Conservation (phyloP, 2,797 vertebrate species). For the Lacerta agilis region DNA sequence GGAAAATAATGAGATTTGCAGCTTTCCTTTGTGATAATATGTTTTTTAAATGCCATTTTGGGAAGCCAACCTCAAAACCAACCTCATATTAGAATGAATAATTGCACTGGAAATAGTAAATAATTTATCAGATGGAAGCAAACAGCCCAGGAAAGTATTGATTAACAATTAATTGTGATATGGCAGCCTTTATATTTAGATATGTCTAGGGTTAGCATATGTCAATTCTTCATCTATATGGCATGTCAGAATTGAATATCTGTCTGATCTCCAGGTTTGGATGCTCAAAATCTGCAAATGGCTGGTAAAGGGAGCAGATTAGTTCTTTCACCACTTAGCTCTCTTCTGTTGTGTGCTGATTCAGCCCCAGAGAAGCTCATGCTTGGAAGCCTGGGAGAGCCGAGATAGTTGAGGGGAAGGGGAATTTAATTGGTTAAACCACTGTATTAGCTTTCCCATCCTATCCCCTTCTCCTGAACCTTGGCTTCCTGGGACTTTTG, state of each 20-base stretch:
- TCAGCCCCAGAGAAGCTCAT: not conserved
- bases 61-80: not conserved
- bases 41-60: not conserved
- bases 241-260: not conserved
- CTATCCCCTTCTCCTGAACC: not conserved
- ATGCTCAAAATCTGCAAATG: not conserved
- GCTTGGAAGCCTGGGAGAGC: not conserved
- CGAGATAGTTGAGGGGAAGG: not conserved
- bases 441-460: not conserved
- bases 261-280: not conserved
- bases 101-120: conserved; percentile 20
- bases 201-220: not conserved
- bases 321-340: too few relatives aligned
- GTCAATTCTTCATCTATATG: not conserved
- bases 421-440: not conserved
- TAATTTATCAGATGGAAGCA: not conserved
- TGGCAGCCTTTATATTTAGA: not conserved
- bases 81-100: not conserved
- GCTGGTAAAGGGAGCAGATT: not conserved
- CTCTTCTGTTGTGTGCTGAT: not conserved
- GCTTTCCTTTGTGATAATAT: not conserved
- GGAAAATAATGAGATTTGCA: conserved; percentile 2
- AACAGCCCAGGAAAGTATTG: not conserved
- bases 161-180: not conserved
- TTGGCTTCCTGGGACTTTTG: not conserved